Conservation (phyloP, 2,888 invertebrate genomes). For the Corbicula japonica region DNA sequence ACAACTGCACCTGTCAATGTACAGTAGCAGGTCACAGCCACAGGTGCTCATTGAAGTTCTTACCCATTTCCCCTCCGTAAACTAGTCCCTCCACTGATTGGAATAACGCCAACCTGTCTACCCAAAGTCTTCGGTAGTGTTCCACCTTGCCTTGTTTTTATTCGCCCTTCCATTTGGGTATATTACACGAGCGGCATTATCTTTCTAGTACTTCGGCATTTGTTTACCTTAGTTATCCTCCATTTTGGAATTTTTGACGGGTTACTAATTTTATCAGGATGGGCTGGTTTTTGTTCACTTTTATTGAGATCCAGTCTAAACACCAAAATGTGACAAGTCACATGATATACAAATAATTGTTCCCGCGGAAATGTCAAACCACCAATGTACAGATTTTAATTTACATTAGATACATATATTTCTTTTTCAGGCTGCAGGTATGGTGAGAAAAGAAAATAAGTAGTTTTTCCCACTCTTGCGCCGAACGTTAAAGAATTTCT, state of each 20-base stretch:
- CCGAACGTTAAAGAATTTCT: too few relatives aligned
- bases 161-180: slow-evolving; percentile 68
- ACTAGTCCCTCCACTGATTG: slow-evolving; percentile 64
- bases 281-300: too few relatives aligned
- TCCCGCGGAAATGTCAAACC: too few relatives aligned
- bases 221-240: slow-evolving; percentile 73
- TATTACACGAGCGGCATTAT: neutral
- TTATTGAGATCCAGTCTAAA: too few relatives aligned
- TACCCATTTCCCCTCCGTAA: slow-evolving; percentile 54
- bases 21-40: neutral
- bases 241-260: slow-evolving; percentile 59
- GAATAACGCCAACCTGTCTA: slow-evolving; percentile 75
- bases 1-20: too few relatives aligned
- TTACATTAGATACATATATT: too few relatives aligned
- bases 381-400: too few relatives aligned
- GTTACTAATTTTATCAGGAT: neutral
- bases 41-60: neutral
- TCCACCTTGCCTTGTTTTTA: slow-evolving; percentile 68
- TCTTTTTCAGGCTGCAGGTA: too few relatives aligned
- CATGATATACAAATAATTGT: too few relatives aligned
- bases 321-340: too few relatives aligned
- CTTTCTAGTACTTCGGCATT: slow-evolving; percentile 18
- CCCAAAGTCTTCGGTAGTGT: slow-evolving; percentile 75
- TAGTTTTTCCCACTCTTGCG: too few relatives aligned
- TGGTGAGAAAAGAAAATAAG: too few relatives aligned